Evolutionary conservation across 2,888 invertebrate genomes (phyloP), one percentile per base, ranked within the genome.

Genomic region (Lepetodrilus schrolli): DNA sequence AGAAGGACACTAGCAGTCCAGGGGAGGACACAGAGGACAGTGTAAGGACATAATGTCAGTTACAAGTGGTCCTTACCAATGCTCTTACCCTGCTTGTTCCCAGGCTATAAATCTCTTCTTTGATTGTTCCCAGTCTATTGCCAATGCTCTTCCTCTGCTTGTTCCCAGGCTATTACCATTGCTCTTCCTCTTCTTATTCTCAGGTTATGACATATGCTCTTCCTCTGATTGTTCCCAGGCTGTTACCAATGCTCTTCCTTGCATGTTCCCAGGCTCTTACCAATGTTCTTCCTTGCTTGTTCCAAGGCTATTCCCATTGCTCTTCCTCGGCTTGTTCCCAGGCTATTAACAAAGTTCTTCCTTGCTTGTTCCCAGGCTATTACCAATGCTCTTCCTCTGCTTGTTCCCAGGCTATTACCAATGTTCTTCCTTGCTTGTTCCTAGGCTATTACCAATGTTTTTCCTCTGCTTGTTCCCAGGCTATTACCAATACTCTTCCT

Each of bases 1-100:
- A 74, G 58, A 74, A 68, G 8, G 68, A 76, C 0, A 75, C 78
- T 65, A 72, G 23, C 50, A 73, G 43, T 23, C 68, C 68, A 13
- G 68, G 47, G 4, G 68, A 38, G 77, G 69, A n/a, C n/a, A n/a
- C n/a, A n/a, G 4, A 68, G 17, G 17, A 20, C 13, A 37, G 66
- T n/a, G n/a, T n/a, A n/a, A n/a, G n/a, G n/a, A n/a, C n/a, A n/a
- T n/a, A n/a, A n/a, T n/a, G n/a, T n/a, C n/a, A n/a, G n/a, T n/a
- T n/a, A n/a, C n/a, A n/a, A n/a, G n/a, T n/a, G n/a, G n/a, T n/a
- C n/a, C n/a, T n/a, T n/a, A n/a, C n/a, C n/a, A n/a, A n/a, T n/a
- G n/a, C n/a, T n/a, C n/a, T n/a, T n/a, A n/a, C n/a, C n/a, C n/a
- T n/a, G n/a, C n/a, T n/a, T n/a, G n/a, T n/a, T n/a, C n/a, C n/a